Evolutionary conservation across 2,797 vertebrate genomes (phyloP).

Genomic region (Anguilla obscura): DNA sequence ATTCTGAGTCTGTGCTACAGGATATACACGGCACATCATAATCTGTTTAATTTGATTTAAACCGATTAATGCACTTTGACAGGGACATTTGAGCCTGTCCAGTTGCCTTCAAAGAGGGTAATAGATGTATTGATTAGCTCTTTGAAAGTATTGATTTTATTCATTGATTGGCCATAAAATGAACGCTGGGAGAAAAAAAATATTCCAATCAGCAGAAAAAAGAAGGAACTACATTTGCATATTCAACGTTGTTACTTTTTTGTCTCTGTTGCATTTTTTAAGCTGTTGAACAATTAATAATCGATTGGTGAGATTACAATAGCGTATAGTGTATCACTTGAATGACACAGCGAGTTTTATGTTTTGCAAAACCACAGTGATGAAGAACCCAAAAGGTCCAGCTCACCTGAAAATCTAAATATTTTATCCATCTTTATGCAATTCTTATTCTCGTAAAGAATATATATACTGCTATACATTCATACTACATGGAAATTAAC

Average conservation of each 20-base stretch:
- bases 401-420: too few relatives aligned
- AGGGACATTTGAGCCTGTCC: neutral
- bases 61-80: neutral
- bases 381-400: too few relatives aligned
- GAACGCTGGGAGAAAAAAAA: neutral
- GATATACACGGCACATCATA: neutral
- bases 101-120: neutral
- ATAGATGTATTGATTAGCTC: conserved; percentile 13
- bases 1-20: neutral
- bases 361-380: neutral
- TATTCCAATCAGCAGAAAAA: neutral
- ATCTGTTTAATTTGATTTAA: neutral
- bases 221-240: neutral
- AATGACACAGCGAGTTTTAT: neutral
- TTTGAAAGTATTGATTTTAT: neutral
- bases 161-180: neutral
- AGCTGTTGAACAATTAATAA: neutral
- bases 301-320: neutral
- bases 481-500: too few relatives aligned
- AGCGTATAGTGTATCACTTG: too few relatives aligned
- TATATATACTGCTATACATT: too few relatives aligned
- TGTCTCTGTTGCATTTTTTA: neutral
- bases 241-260: neutral
- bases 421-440: too few relatives aligned
- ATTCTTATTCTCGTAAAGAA: too few relatives aligned